Conservation (phyloP, 2,888 invertebrate species). For the Agrilus mali region DNA sequence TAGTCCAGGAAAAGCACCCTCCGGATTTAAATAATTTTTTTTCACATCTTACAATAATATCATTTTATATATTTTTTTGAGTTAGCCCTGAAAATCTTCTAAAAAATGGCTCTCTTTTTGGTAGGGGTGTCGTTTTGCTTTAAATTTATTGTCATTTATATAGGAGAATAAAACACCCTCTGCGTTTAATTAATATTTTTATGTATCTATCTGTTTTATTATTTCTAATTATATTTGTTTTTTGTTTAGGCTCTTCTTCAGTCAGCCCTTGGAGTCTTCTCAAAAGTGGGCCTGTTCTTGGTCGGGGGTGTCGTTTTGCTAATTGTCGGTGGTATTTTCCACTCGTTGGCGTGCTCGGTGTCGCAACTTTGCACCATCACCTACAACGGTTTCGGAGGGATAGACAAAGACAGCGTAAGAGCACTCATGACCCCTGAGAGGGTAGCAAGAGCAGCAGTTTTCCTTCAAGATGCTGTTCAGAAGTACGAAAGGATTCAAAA, state of each 20-base stretch:
- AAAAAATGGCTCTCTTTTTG: no score
- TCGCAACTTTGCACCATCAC: slow-evolving; percentile 49
- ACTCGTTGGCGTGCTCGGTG: slow-evolving; percentile 46
- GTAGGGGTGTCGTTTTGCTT: no score
- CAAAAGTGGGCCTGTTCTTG: slow-evolving; percentile 34
- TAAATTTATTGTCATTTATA: no score
- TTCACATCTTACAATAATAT: no score
- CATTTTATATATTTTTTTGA: no score
- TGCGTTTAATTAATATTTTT: no score
- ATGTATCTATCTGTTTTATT: no score
- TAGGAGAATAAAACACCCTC: no score
- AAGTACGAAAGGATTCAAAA: slow-evolving; percentile 39
- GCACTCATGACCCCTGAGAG: slow-evolving; percentile 45
- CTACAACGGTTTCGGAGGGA: slow-evolving; percentile 32
- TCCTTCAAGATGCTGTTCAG: slow-evolving; percentile 48
- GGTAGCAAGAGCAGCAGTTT: slow-evolving; percentile 43
- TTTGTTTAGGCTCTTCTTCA: slow-evolving; percentile 24
- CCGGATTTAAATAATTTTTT: no score
- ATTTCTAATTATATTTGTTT: no score
- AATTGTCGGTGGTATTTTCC: slow-evolving; percentile 40
- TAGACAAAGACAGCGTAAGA: slow-evolving; percentile 39
- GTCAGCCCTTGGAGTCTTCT: slow-evolving; percentile 24
- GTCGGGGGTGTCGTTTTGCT: slow-evolving; percentile 34
- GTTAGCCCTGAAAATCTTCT: no score
- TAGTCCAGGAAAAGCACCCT: no score